Conservation (phyloP, 2,113 vertebrate genomes). For the Mustela nigripes region DNA sequence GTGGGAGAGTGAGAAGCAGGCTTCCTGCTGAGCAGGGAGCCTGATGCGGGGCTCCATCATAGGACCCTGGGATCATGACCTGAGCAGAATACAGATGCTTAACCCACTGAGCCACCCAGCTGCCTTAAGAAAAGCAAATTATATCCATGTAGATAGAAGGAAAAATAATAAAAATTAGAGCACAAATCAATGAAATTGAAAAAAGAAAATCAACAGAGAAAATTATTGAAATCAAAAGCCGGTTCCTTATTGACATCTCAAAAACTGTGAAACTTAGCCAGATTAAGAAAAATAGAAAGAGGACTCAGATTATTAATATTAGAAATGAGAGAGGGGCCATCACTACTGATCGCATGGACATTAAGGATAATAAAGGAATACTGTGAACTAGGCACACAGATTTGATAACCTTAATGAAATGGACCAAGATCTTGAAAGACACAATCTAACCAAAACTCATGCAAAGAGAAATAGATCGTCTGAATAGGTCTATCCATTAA, state of each 20-base stretch:
- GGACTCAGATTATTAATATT: not conserved
- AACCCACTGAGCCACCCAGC: not conserved
- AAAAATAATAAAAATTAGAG: not conserved
- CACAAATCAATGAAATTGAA: constrained; percentile 12
- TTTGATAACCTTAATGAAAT: not conserved
- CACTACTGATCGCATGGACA: not conserved
- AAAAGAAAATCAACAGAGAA: constrained; percentile 9
- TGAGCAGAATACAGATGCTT: not conserved
- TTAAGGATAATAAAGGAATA: not conserved
- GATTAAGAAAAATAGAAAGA: constrained; percentile 12
- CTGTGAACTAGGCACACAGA: not conserved
- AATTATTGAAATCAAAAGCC: not conserved
- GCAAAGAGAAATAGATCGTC: not conserved
- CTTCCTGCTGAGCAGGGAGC: not conserved
- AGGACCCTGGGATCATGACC: not conserved
- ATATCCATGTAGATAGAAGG: not conserved
- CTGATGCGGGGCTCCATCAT: no score
- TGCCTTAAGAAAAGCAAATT: not conserved
- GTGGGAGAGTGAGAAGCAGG: no score
- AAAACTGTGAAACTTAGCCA: not conserved
- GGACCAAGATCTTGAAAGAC: not conserved
- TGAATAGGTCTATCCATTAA: not conserved
- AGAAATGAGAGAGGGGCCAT: not conserved
- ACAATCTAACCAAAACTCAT: not conserved
- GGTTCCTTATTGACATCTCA: not conserved